These are phyloP conservation scores for Centropus unirufus DNA, from an alignment of 2,113 vertebrate species.

Conservation along the genomic window DNA sequence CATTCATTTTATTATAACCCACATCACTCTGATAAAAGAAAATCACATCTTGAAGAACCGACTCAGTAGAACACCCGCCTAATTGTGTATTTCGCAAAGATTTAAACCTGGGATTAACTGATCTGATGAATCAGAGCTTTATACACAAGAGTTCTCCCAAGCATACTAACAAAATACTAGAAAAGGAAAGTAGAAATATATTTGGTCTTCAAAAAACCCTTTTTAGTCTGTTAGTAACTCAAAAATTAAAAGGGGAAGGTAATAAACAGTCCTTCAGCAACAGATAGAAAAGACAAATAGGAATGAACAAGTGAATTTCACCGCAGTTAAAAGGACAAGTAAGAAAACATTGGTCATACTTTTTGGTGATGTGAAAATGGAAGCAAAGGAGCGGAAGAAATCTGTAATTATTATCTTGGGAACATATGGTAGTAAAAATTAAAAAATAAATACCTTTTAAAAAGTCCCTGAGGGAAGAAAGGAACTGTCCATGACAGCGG, in stretches of 20 bases:
- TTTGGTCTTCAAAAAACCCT: background rate
- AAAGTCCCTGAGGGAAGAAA: background rate
- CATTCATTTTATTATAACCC: slow-evolving; percentile 7
- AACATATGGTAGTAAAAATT: background rate
- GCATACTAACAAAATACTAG: background rate
- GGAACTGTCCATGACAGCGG: background rate
- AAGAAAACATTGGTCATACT: background rate
- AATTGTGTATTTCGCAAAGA: slow-evolving; percentile 32
- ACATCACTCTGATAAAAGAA: background rate
- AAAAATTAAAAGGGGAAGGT: background rate
- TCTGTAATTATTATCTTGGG: background rate
- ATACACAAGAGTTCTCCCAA: background rate
- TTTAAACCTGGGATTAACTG: slow-evolving; percentile 10
- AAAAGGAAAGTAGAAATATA: background rate
- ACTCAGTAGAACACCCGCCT: background rate
- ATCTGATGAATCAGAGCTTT: background rate
- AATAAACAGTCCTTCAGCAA: background rate
- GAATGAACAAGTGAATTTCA: background rate
- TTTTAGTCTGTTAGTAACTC: background rate
- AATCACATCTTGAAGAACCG: background rate
- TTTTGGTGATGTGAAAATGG: background rate
- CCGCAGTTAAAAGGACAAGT: background rate
- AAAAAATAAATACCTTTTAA: background rate
- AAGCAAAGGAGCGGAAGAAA: background rate
- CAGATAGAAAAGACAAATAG: background rate